Conservation (phyloP, 2,113 vertebrate species). For the Xiphophorus hellerii region DNA sequence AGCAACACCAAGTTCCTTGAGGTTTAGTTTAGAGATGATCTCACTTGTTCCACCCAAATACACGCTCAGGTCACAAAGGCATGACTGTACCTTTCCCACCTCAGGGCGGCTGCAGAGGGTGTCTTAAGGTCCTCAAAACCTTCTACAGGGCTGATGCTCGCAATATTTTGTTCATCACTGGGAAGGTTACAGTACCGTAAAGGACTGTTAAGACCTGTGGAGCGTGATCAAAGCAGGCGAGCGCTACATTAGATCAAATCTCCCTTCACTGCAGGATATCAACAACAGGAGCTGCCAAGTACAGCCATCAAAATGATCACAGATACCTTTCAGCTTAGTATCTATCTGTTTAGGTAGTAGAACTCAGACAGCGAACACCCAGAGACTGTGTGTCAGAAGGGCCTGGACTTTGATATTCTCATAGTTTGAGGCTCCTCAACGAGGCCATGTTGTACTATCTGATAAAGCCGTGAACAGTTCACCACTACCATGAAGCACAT, state of each 20-base stretch:
- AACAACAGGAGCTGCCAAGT: background rate
- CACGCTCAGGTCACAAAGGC: background rate
- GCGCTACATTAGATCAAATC: background rate
- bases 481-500: too few relatives aligned
- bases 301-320: background rate
- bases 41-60: background rate
- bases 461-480: too few relatives aligned
- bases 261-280: background rate
- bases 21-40: background rate
- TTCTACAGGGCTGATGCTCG: background rate
- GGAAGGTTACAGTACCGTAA: too few relatives aligned
- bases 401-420: background rate
- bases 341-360: background rate
- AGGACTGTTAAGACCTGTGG: background rate
- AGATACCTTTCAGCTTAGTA: background rate
- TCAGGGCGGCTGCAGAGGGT: background rate
- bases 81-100: background rate
- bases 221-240: background rate
- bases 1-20: background rate
- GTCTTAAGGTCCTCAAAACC: background rate
- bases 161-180: background rate
- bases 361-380: background rate
- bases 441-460: too few relatives aligned
- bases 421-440: background rate
- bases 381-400: background rate